Percentiles rank a stretch among this genome's conserved stretches.
Conservation (phyloP, 2,797 vertebrate species). For the Pempheris klunzingeri region DNA sequence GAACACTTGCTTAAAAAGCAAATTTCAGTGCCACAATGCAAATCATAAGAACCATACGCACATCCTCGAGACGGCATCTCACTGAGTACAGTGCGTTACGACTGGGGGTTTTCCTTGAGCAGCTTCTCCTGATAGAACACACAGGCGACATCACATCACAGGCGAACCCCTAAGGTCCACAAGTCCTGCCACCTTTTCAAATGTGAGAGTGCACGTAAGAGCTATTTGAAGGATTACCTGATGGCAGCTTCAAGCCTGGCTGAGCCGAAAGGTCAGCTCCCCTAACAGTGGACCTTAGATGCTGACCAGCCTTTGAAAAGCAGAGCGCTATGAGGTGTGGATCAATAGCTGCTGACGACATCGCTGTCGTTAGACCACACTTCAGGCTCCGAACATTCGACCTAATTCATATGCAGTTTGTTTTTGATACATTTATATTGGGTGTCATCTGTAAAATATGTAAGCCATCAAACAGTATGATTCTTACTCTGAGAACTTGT, state of each 20-base stretch:
- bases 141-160: conserved; percentile 80
- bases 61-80: conserved; percentile 29
- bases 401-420: background rate
- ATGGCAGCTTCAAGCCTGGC: conserved; percentile 68
- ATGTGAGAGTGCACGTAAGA: conserved; percentile 78
- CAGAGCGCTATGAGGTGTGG: conserved; percentile 59
- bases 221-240: conserved; percentile 83
- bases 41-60: conserved; percentile 8
- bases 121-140: conserved; percentile 36
- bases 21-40: conserved; percentile 18
- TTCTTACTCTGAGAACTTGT: background rate
- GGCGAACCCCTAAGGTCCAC: conserved; percentile 63
- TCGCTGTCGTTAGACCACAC: conserved; percentile 51
- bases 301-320: conserved; percentile 80
- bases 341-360: conserved; percentile 83
- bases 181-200: conserved; percentile 77
- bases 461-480: background rate
- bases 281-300: conserved; percentile 74
- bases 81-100: conserved; percentile 4
- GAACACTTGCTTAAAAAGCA: background rate
- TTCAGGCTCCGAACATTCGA: background rate
- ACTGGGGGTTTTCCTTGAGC: conserved; percentile 45
- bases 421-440: background rate
- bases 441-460: background rate
- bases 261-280: conserved; percentile 82